A percentile compares a stretch with the other conserved stretches of the same genome.
These are phyloP conservation scores for Eupleurogrammus muticus DNA, from an alignment of 2,797 vertebrate genomes.

Conservation along the genomic window DNA sequence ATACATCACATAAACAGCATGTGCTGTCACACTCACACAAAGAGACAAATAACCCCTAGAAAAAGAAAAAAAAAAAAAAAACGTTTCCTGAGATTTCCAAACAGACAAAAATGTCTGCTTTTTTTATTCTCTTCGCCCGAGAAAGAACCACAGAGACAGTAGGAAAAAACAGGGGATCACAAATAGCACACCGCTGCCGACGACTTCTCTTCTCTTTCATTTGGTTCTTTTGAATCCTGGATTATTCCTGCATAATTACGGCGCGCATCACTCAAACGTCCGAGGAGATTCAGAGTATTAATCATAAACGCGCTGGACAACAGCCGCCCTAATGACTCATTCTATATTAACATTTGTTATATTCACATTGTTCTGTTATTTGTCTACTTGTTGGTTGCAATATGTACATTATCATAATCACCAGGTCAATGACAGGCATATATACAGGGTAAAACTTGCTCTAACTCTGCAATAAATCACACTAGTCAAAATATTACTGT, in stretches of 20 bases:
- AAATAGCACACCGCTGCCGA: constrained; percentile 35
- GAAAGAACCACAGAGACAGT: constrained; percentile 23
- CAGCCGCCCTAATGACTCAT: not conserved
- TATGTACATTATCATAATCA: no score
- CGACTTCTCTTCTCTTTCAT: constrained; percentile 27
- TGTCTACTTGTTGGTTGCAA: no score
- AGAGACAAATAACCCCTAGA: constrained; percentile 14
- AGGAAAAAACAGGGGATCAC: constrained; percentile 25
- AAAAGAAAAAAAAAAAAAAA: constrained; percentile 29
- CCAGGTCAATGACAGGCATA: no score
- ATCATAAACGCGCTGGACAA: constrained; percentile 11
- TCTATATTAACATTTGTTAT: no score
- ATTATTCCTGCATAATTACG: constrained; percentile 28
- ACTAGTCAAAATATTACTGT: no score
- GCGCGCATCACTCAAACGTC: not conserved
- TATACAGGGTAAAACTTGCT: no score
- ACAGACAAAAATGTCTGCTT: constrained; percentile 27
- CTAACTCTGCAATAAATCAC: no score
- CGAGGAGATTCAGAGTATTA: constrained; percentile 6
- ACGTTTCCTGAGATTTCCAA: constrained; percentile 43
- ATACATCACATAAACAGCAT: constrained; percentile 22
- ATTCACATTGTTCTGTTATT: no score
- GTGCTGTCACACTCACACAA: constrained; percentile 7
- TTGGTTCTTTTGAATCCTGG: constrained; percentile 35
- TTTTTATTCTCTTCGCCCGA: constrained; percentile 34